These are phyloP conservation scores for Typhlomys cinereus DNA, from an alignment of 2,113 vertebrate genomes.

Conservation along the genomic window DNA sequence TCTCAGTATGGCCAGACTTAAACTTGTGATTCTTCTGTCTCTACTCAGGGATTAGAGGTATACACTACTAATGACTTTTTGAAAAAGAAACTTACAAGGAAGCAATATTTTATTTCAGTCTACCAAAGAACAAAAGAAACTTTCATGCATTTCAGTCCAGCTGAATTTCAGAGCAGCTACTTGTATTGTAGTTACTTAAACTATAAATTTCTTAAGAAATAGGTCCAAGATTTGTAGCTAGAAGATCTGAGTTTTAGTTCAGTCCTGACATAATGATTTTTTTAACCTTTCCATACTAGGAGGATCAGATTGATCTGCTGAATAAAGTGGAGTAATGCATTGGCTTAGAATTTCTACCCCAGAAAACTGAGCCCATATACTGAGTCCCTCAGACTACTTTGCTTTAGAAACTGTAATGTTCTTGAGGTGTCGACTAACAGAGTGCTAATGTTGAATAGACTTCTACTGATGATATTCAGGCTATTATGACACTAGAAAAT, in stretches of 20 bases:
- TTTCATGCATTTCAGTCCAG: background rate
- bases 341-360: background rate
- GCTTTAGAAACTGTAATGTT: conserved; percentile 26
- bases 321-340: background rate
- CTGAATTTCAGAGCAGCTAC: background rate
- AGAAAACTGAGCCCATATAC: background rate
- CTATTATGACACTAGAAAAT: conserved; percentile 53
- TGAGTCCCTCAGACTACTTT: background rate
- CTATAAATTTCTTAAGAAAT: background rate
- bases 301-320: conserved; percentile 8
- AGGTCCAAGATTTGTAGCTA: background rate
- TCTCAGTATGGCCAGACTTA: conserved; percentile 5
- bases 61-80: background rate
- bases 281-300: conserved; percentile 6
- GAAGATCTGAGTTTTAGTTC: conserved; percentile 5
- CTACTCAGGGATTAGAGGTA: no score
- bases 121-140: background rate
- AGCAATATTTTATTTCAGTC: conserved; percentile 28
- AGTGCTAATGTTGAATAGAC: conserved; percentile 15
- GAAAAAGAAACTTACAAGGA: background rate
- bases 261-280: background rate
- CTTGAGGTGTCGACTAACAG: conserved; percentile 43
- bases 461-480: conserved; percentile 35
- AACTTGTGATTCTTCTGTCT: no score
- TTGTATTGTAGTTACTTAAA: conserved; percentile 48